These are phyloP conservation scores for Pterostichus madidus DNA, from an alignment of 2,888 invertebrate genomes.

Conservation along the genomic window DNA sequence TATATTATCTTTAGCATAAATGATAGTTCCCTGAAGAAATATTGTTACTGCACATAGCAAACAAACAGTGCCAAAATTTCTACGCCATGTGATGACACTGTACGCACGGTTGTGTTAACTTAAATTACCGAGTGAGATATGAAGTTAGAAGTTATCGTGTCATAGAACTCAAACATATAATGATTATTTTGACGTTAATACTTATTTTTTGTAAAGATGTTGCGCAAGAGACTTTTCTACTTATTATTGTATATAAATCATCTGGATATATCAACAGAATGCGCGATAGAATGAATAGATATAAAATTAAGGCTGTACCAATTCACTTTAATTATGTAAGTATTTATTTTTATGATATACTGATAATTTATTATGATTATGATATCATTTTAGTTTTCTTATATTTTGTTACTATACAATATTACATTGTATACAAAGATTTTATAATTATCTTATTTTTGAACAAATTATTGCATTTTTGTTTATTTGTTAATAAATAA, in stretches of 20 bases:
- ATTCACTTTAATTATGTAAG: constrained; percentile 19
- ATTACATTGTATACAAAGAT: background rate
- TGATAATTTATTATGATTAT: constrained; percentile 31
- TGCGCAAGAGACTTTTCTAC: constrained; percentile 53
- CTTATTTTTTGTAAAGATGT: constrained; percentile 64
- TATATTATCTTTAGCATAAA: no score
- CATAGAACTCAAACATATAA: constrained; percentile 43
- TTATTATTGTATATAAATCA: constrained; percentile 61
- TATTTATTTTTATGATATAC: constrained; percentile 22
- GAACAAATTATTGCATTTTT: background rate
- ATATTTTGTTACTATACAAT: constrained; percentile 7
- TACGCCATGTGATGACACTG: constrained; percentile 7
- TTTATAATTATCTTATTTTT: constrained; percentile 27
- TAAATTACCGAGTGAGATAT: constrained; percentile 57
- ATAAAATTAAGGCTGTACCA: constrained; percentile 38
- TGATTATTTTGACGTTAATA: constrained; percentile 48
- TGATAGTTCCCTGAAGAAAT: constrained; percentile 79
- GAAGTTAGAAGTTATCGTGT: constrained; percentile 31
- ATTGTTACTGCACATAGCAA: constrained; percentile 78
- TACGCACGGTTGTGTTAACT: constrained; percentile 60
- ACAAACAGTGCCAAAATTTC: constrained; percentile 54
- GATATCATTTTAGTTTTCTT: background rate
- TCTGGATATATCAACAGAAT: constrained; percentile 24
- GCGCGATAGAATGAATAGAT: constrained; percentile 34
- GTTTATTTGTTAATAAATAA: constrained; percentile 39